These are phyloP conservation scores for Brotula barbata DNA, from an alignment of 2,797 vertebrate genomes.

Conservation along the genomic window DNA sequence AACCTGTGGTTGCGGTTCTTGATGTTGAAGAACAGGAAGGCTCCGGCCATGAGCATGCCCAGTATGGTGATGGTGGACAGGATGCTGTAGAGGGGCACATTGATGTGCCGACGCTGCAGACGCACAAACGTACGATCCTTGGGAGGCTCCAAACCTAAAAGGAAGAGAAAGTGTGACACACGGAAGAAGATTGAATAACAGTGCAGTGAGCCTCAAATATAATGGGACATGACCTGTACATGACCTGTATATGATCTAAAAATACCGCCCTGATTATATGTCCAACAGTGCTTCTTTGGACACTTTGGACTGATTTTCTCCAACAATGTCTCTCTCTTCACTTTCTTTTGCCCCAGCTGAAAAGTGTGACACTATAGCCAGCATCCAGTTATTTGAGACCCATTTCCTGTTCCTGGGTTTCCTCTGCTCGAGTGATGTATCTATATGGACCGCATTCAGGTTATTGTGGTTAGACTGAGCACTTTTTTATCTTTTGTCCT, in stretches of 20 bases:
- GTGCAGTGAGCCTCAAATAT: neutral
- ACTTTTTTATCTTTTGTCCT: conserved; percentile 56
- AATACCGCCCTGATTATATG: neutral
- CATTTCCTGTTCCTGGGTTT: conserved; percentile 37
- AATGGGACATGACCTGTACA: neutral
- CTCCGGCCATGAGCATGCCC: conserved; percentile 99
- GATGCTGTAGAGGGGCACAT: conserved; percentile 96
- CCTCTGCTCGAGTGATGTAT: conserved; percentile 26
- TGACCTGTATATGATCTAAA: neutral
- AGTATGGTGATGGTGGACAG: conserved; percentile 95
- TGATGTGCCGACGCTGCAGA: conserved; percentile 94
- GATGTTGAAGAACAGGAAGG: conserved; percentile 98
- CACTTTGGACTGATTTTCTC: conserved; percentile 4
- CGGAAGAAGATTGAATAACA: neutral
- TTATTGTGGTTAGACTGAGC: conserved; percentile 49
- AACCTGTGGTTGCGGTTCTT: conserved; percentile 99
- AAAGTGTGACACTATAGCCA: conserved; percentile 25
- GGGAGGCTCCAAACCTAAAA: conserved; percentile 89
- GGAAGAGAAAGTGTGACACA: neutral
- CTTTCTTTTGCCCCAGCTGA: conserved; percentile 9
- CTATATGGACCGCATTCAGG: conserved; percentile 42
- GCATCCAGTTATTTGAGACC: conserved; percentile 41
- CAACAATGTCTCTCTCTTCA: conserved; percentile 9
- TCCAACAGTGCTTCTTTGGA: neutral
- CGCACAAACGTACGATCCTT: conserved; percentile 96